phyloP scores from a whole-genome alignment of 2,113 vertebrate species.

The Hiodon alosoides region DNA sequence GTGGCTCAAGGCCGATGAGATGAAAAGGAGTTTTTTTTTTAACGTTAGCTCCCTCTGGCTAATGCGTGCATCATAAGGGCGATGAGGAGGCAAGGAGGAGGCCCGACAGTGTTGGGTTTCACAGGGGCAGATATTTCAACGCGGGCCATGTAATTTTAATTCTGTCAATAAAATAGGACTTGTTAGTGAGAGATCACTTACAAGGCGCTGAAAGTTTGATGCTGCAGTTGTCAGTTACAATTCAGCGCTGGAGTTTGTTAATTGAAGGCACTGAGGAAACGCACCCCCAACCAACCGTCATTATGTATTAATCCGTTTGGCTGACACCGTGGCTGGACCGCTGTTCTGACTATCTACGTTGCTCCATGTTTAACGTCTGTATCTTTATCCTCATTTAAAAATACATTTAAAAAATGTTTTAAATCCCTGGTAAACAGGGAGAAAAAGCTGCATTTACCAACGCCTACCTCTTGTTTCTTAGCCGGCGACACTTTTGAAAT shows the following conservation, averaged over 20 bases:
- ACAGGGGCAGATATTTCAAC: constrained; percentile 26
- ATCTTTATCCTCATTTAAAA: too few relatives aligned
- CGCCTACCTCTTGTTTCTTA: too few relatives aligned
- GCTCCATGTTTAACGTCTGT: too few relatives aligned
- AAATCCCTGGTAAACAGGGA: too few relatives aligned
- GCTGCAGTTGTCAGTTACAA: constrained; percentile 31
- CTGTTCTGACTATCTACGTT: too few relatives aligned
- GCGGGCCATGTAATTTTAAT: constrained; percentile 35
- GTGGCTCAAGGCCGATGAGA: too few relatives aligned
- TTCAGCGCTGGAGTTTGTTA: constrained; percentile 29
- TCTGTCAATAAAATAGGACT: constrained; percentile 28
- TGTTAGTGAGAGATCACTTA: constrained; percentile 27
- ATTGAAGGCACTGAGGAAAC: constrained; percentile 27
- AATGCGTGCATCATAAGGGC: constrained; percentile 34
- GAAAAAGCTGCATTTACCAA: too few relatives aligned
- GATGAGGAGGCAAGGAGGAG: constrained; percentile 21
- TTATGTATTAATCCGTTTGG: too few relatives aligned
- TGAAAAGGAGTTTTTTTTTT: too few relatives aligned
- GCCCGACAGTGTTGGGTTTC: constrained; percentile 23
- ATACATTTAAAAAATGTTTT: too few relatives aligned
- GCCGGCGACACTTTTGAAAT: too few relatives aligned
- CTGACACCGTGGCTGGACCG: too few relatives aligned
- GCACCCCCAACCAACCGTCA: background rate
- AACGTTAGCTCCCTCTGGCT: background rate
- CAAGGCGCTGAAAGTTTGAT: constrained; percentile 34